Conservation (phyloP, 2,888 invertebrate genomes). For the Volucella bombylans region DNA sequence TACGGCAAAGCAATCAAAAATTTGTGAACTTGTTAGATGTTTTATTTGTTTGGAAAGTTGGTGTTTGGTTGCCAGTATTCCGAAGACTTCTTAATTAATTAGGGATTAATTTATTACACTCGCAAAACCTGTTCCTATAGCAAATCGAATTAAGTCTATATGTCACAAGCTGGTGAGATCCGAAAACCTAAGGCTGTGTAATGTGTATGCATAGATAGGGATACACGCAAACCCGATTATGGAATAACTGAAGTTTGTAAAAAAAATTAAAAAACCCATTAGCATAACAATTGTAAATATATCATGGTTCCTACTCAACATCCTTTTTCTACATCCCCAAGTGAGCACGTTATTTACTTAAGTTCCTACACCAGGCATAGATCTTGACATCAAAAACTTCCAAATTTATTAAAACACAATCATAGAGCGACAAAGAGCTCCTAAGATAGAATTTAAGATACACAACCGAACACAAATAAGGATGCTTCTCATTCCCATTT, state of each 20-base stretch:
- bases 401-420: conserved; percentile 26
- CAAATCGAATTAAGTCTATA: no score
- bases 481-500: not conserved
- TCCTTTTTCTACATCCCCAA: conserved; percentile 9
- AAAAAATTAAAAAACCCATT: conserved; percentile 44
- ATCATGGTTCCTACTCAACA: not conserved
- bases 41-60: no score
- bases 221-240: no score
- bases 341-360: conserved; percentile 40
- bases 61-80: no score
- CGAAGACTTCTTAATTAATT: no score
- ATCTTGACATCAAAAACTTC: conserved; percentile 13
- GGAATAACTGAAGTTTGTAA: not conserved
- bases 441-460: conserved; percentile 1
- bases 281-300: conserved; percentile 12
- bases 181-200: no score
- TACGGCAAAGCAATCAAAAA: no score
- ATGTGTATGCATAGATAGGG: no score
- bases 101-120: no score
- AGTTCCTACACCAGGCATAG: not conserved
- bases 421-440: conserved; percentile 18
- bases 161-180: no score
- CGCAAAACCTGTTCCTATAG: no score
- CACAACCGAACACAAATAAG: conserved; percentile 38
- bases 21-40: no score